Percentiles rank a stretch among this genome's conserved stretches.
These are phyloP conservation scores for Laupala kohalensis DNA, from an alignment of 1,140 invertebrate species.

Conservation along the genomic window DNA sequence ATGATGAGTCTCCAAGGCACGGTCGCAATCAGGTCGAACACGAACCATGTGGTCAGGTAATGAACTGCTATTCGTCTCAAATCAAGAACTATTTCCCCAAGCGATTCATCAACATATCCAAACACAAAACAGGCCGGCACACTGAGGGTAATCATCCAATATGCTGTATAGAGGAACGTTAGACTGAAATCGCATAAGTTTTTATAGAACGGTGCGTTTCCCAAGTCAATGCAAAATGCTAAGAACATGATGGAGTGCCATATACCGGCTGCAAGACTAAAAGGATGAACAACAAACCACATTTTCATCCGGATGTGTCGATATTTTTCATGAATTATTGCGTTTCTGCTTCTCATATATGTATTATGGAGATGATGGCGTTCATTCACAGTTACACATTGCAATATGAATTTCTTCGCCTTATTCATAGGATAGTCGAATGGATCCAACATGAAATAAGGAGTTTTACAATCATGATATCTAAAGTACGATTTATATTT, in stretches of 20 bases:
- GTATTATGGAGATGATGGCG: not conserved
- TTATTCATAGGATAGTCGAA: too few relatives aligned
- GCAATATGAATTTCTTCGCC: not conserved
- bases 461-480: too few relatives aligned
- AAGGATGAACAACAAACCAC: not conserved
- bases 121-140: too few relatives aligned
- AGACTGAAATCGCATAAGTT: not conserved
- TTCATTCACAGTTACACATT: not conserved
- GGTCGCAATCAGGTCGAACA: too few relatives aligned
- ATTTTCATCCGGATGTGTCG: not conserved
- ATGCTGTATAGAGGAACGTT: not conserved
- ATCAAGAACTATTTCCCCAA: too few relatives aligned
- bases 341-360: not conserved
- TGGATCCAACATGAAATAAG: too few relatives aligned
- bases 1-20: too few relatives aligned
- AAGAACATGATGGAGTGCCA: not conserved
- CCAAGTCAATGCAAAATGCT: not conserved
- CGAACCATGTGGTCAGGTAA: too few relatives aligned
- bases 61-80: not conserved
- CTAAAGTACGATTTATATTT: too few relatives aligned
- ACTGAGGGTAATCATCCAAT: not conserved
- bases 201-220: not conserved
- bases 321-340: not conserved
- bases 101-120: too few relatives aligned
- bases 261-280: not conserved